Percentiles rank a stretch among this genome's conserved stretches.
Conservation (phyloP, 2,888 invertebrate genomes). For the Cylloceria caligata region DNA sequence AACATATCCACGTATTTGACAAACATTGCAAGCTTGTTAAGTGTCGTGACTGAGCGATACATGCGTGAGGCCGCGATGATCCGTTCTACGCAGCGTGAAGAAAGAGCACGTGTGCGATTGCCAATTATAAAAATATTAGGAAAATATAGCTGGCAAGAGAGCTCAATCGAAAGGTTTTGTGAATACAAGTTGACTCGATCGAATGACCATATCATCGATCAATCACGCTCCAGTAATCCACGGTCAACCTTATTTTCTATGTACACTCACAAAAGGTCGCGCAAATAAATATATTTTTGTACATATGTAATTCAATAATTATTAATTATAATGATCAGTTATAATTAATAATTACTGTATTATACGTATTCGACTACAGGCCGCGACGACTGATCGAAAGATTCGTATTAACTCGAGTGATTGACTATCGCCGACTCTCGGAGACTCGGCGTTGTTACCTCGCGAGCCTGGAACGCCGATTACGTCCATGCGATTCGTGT, state of each 20-base stretch:
- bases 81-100: background rate
- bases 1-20: slow-evolving; percentile 75
- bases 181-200: background rate
- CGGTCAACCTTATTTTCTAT: slow-evolving; percentile 13
- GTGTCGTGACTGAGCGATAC: background rate
- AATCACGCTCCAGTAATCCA: slow-evolving; percentile 47
- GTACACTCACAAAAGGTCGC: slow-evolving; percentile 3
- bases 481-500: slow-evolving; percentile 57
- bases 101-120: slow-evolving; percentile 35
- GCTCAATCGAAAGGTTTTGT: background rate
- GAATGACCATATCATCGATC: slow-evolving; percentile 31
- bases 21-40: slow-evolving; percentile 69
- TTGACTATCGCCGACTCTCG: slow-evolving; percentile 45
- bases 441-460: slow-evolving; percentile 38
- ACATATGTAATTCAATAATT: background rate
- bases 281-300: background rate
- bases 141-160: background rate
- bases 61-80: slow-evolving; percentile 1
- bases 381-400: slow-evolving; percentile 54
- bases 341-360: background rate
- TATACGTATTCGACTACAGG: slow-evolving; percentile 21
- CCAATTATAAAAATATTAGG: slow-evolving; percentile 58
- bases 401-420: slow-evolving; percentile 66
- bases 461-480: slow-evolving; percentile 50
- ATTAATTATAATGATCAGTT: background rate